phyloP scores from a whole-genome alignment of 1,140 invertebrate genomes.

The Drosophila sechellia region DNA sequence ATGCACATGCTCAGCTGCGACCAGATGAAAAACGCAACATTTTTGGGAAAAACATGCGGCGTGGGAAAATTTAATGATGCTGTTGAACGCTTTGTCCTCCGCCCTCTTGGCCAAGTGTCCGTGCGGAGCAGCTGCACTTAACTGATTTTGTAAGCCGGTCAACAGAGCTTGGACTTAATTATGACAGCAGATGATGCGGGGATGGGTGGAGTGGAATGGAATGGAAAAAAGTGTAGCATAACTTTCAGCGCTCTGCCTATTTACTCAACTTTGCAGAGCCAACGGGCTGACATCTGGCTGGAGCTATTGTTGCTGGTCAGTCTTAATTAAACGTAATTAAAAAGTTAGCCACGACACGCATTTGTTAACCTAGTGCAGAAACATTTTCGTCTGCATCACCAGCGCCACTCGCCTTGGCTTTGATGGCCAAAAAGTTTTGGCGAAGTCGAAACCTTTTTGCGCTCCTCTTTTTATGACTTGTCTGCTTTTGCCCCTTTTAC shows the following conservation, averaged over 20 bases:
- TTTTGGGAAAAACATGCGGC: slow-evolving; percentile 55
- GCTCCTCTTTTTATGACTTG: slow-evolving; percentile 39
- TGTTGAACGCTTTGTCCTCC: slow-evolving; percentile 53
- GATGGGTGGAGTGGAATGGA: neutral
- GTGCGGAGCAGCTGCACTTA: slow-evolving; percentile 45
- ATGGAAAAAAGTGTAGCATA: slow-evolving; percentile 19
- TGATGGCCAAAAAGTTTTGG: slow-evolving; percentile 28
- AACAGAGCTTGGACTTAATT: slow-evolving; percentile 43
- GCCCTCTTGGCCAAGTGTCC: slow-evolving; percentile 18
- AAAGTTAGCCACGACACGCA: slow-evolving; percentile 74
- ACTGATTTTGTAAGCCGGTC: slow-evolving; percentile 44
- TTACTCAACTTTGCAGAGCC: slow-evolving; percentile 53
- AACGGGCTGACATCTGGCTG: slow-evolving; percentile 37
- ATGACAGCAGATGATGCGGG: slow-evolving; percentile 38
- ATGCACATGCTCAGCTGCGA: slow-evolving; percentile 16
- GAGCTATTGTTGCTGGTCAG: slow-evolving; percentile 37
- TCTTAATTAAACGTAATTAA: slow-evolving; percentile 82
- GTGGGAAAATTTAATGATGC: slow-evolving; percentile 79
- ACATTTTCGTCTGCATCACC: slow-evolving; percentile 42
- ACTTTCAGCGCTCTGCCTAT: slow-evolving; percentile 55
- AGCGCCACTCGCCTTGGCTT: slow-evolving; percentile 2
- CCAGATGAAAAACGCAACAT: slow-evolving; percentile 15
- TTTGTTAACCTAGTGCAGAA: slow-evolving; percentile 60
- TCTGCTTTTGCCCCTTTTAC: slow-evolving; percentile 56
- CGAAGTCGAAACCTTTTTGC: slow-evolving; percentile 50